Conservation (phyloP, 2,113 vertebrate species). For the Nothobranchius furzeri region DNA sequence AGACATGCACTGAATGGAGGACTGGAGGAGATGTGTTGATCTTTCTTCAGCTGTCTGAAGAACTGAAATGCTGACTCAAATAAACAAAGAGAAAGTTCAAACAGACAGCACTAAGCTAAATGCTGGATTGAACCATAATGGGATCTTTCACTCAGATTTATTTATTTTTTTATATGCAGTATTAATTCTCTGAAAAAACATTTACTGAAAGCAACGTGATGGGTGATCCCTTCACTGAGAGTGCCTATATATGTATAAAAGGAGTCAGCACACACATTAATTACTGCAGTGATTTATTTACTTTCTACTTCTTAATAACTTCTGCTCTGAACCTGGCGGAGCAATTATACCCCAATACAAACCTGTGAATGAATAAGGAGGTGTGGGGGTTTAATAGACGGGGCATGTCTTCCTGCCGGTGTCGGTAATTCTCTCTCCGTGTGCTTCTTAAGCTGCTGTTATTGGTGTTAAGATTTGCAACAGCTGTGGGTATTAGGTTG, state of each 20-base stretch:
- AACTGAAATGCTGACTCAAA: conserved; percentile 10
- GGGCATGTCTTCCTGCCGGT: conserved; percentile 6
- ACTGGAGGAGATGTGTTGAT: conserved; percentile 48
- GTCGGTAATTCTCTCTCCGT: conserved; percentile 23
- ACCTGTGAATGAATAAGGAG: conserved; percentile 3
- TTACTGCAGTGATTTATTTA: conserved; percentile 42
- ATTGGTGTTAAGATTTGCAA: conserved; percentile 49
- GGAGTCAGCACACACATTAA: conserved; percentile 26
- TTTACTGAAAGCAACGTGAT: conserved; percentile 24
- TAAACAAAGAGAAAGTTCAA: neutral
- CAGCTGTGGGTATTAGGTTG: conserved; percentile 42
- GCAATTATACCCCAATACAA: conserved; percentile 24
- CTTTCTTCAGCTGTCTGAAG: conserved; percentile 34
- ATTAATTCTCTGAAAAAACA: conserved; percentile 34
- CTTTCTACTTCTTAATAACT: conserved; percentile 26
- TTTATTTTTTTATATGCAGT: conserved; percentile 37
- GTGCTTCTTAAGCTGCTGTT: conserved; percentile 13
- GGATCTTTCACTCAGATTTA: conserved; percentile 57
- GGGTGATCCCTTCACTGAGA: neutral
- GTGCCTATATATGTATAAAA: conserved; percentile 6
- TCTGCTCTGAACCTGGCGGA: neutral
- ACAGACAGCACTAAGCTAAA: conserved; percentile 16
- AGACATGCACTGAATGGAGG: conserved; percentile 26
- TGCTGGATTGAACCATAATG: conserved; percentile 30
- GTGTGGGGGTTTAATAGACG: conserved; percentile 11